Conservation (phyloP, 2,888 invertebrate species). For the Gymnosoma rotundatum region DNA sequence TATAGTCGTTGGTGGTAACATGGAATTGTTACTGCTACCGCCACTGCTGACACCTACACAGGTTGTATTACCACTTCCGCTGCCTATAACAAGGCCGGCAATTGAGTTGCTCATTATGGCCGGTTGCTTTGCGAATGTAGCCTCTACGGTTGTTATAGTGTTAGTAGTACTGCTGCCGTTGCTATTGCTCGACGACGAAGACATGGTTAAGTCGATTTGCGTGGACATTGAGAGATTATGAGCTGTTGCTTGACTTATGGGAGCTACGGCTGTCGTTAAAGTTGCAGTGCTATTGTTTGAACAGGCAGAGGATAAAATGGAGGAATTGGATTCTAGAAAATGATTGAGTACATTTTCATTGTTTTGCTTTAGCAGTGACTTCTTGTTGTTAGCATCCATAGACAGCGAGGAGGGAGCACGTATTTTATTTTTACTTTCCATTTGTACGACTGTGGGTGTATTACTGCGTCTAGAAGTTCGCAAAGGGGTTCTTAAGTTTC, state of each 20-base stretch:
- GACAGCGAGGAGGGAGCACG: slow-evolving; percentile 44
- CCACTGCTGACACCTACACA: slow-evolving; percentile 13
- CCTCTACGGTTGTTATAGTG: slow-evolving; percentile 71
- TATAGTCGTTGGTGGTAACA: slow-evolving; percentile 79
- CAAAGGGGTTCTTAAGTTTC: slow-evolving; percentile 75
- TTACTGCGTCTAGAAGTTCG: slow-evolving; percentile 78
- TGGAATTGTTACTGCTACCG: slow-evolving; percentile 73
- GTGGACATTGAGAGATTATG: slow-evolving; percentile 72
- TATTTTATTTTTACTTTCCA: slow-evolving; percentile 45
- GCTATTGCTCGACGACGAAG: slow-evolving; percentile 75
- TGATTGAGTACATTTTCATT: slow-evolving; percentile 68
- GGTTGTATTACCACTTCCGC: slow-evolving; percentile 14
- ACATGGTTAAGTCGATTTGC: slow-evolving; percentile 79
- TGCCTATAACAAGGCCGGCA: slow-evolving; percentile 21
- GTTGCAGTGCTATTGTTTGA: slow-evolving; percentile 66
- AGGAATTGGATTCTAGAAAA: slow-evolving; percentile 72
- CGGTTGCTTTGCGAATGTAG: slow-evolving; percentile 30
- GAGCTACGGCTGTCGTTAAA: slow-evolving; percentile 63
- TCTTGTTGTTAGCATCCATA: slow-evolving; percentile 44
- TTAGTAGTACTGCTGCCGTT: slow-evolving; percentile 74
- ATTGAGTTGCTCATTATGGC: slow-evolving; percentile 24
- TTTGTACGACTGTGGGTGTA: slow-evolving; percentile 71
- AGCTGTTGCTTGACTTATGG: slow-evolving; percentile 1
- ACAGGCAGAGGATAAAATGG: slow-evolving; percentile 69
- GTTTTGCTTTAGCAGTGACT: slow-evolving; percentile 37